Conservation (phyloP, 2,797 vertebrate species). For the Enteromius radiatus region DNA sequence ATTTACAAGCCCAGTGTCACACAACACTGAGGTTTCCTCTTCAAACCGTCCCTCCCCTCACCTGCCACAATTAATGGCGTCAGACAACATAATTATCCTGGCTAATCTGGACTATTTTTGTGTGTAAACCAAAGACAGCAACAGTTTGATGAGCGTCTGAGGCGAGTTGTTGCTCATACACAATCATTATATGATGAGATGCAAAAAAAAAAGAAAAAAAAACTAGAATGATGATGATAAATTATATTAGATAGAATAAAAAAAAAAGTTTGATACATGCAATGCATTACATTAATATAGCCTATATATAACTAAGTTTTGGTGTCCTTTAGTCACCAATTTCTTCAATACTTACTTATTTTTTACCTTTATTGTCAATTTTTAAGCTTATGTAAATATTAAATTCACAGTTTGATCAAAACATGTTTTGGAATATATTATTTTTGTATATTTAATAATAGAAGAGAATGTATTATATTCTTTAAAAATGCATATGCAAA, state of each 20-base stretch:
- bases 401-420: not conserved
- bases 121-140: constrained; percentile 70
- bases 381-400: not conserved
- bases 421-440: not conserved
- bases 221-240: not conserved
- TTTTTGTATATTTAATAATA: not conserved
- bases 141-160: constrained; percentile 73
- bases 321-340: not conserved
- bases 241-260: not conserved
- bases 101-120: constrained; percentile 78
- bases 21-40: constrained; percentile 69
- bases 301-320: too few species aligned
- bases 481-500: not conserved
- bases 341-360: not conserved
- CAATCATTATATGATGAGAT: constrained; percentile 68
- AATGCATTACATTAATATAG: too few species aligned
- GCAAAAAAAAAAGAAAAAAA: constrained; percentile 61
- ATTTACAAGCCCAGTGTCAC: constrained; percentile 62
- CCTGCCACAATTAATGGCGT: constrained; percentile 77
- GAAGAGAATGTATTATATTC: not conserved
- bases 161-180: constrained; percentile 59
- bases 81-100: constrained; percentile 78
- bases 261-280: too few species aligned
- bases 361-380: not conserved
- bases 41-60: constrained; percentile 62